Evolutionary conservation across 2,797 vertebrate species (phyloP).

Genomic region (Myotis pilosus): DNA sequence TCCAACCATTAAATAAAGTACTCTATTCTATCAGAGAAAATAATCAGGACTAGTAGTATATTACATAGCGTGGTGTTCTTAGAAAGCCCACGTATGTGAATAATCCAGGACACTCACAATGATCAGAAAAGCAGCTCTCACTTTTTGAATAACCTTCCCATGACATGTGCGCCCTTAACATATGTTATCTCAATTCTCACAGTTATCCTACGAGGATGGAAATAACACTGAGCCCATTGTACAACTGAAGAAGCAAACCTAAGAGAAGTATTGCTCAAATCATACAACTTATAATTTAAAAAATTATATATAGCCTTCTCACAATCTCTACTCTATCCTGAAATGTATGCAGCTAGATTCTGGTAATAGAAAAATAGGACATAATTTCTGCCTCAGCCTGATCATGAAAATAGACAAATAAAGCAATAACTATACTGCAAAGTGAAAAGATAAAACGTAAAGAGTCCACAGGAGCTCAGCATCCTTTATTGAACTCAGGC

Average conservation of each 20-base stretch:
- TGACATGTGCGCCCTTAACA: neutral
- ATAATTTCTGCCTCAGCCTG: neutral
- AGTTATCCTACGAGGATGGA: neutral
- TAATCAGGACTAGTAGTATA: neutral
- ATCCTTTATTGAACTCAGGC: neutral
- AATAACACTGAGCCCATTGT: neutral
- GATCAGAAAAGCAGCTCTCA: neutral
- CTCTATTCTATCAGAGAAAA: too few species aligned
- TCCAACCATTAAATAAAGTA: too few species aligned
- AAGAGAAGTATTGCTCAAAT: neutral
- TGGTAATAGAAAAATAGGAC: neutral
- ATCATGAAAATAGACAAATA: neutral
- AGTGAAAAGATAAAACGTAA: neutral
- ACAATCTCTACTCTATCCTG: neutral
- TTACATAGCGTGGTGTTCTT: neutral
- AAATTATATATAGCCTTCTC: neutral
- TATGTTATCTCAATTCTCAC: neutral
- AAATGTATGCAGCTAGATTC: neutral
- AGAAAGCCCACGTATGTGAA: neutral
- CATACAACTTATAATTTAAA: neutral
- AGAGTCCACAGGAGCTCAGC: neutral
- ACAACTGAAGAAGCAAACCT: neutral
- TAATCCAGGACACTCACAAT: neutral
- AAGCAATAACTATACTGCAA: neutral
- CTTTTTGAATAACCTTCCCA: neutral